Percentiles rank a stretch among this genome's conserved stretches.
Evolutionary conservation across 2,888 invertebrate genomes (phyloP).

Genomic region (Fragum whitleyi): DNA sequence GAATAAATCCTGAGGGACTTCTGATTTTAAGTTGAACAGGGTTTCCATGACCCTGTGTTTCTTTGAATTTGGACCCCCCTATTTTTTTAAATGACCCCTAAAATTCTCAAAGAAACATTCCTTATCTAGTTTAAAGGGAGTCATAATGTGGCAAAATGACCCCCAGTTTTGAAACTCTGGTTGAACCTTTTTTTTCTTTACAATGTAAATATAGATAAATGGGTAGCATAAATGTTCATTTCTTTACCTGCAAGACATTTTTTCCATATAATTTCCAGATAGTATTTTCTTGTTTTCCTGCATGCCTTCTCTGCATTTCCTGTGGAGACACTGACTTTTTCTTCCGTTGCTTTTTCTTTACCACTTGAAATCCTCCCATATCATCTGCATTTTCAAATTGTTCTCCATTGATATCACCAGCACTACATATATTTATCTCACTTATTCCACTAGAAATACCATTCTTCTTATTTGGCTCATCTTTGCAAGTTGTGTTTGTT

Average conservation of each 20-base stretch:
- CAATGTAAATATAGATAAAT: too few relatives aligned
- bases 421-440: not conserved
- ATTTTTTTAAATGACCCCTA: too few relatives aligned
- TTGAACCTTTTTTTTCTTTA: too few relatives aligned
- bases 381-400: not conserved
- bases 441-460: not conserved
- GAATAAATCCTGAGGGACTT: too few relatives aligned
- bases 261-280: slow-evolving; percentile 47
- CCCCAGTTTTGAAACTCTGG: too few relatives aligned
- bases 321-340: not conserved
- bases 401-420: not conserved
- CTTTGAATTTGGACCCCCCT: too few relatives aligned
- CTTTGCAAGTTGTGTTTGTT: not conserved
- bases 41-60: too few relatives aligned
- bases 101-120: too few relatives aligned
- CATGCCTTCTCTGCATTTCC: not conserved
- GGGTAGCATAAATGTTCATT: too few relatives aligned
- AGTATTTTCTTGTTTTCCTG: slow-evolving; percentile 18
- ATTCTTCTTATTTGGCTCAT: not conserved
- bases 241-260: slow-evolving; percentile 44
- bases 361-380: slow-evolving; percentile 22
- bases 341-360: slow-evolving; percentile 23
- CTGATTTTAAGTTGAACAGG: too few relatives aligned
- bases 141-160: too few relatives aligned
- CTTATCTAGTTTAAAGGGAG: too few relatives aligned